A percentile compares a stretch with the other conserved stretches of the same genome.
Evolutionary conservation across 2,888 invertebrate genomes (phyloP).

Genomic region (Colostygia pectinataria): DNA sequence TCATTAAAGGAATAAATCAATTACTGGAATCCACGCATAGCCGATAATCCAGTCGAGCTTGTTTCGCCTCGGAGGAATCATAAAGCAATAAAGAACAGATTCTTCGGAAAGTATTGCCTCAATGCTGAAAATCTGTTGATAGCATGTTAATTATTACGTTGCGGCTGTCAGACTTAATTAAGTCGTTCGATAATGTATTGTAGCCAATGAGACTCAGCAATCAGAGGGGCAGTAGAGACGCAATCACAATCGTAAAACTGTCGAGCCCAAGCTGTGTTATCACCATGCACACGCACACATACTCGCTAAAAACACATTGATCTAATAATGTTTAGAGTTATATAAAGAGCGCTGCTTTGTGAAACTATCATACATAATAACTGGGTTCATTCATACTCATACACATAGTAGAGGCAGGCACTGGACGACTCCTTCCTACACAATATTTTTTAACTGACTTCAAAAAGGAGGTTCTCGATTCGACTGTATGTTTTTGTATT

Average conservation of each 20-base stretch:
- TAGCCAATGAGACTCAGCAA: slow-evolving; percentile 46
- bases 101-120: slow-evolving; percentile 25
- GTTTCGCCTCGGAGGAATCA: slow-evolving; percentile 48
- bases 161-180: slow-evolving; percentile 51
- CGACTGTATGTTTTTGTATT: too few species aligned
- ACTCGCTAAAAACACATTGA: background rate
- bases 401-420: background rate
- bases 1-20: slow-evolving; percentile 78
- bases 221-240: slow-evolving; percentile 33
- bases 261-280: slow-evolving; percentile 25
- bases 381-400: too few species aligned
- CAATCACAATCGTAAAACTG: slow-evolving; percentile 55
- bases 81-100: slow-evolving; percentile 47
- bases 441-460: too few species aligned
- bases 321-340: background rate
- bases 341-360: background rate
- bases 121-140: slow-evolving; percentile 43
- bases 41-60: slow-evolving; percentile 47
- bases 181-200: slow-evolving; percentile 49
- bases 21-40: slow-evolving; percentile 51
- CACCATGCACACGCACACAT: slow-evolving; percentile 3
- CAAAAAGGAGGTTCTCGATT: too few species aligned
- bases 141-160: slow-evolving; percentile 37
- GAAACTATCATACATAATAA: too few species aligned
- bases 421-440: background rate